A percentile compares a stretch with the other conserved stretches of the same genome.
These are phyloP conservation scores for Ovibos moschatus DNA, from an alignment of 2,113 vertebrate species.

Conservation along the genomic window DNA sequence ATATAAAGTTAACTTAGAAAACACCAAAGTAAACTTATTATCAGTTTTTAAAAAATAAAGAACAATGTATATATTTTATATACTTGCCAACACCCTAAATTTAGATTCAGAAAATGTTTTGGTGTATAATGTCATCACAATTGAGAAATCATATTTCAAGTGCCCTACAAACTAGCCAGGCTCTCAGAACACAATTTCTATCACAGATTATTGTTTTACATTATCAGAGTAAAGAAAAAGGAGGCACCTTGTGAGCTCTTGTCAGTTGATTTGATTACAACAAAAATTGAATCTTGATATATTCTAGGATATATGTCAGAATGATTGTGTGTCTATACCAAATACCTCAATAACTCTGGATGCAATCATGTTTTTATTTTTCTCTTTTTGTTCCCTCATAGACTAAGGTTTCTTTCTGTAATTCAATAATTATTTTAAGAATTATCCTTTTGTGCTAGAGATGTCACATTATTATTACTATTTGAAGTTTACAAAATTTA, in stretches of 20 bases:
- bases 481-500: not conserved
- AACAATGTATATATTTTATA: not conserved
- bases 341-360: not conserved
- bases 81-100: not conserved
- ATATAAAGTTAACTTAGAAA: not conserved
- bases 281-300: not conserved
- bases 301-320: not conserved
- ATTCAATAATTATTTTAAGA: not conserved
- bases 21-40: not conserved
- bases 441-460: not conserved
- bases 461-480: not conserved
- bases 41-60: not conserved
- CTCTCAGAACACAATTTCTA: not conserved
- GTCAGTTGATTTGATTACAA: not conserved
- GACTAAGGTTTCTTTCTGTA: not conserved
- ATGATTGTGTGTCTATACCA: not conserved
- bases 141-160: not conserved
- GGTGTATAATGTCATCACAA: not conserved
- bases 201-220: not conserved
- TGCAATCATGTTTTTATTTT: fast-evolving
- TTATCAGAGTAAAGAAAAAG: not conserved
- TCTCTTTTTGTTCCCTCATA: not conserved
- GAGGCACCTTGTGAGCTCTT: not conserved
- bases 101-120: not conserved
- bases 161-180: not conserved